Evolutionary conservation across 2,888 invertebrate genomes (phyloP).

Genomic region (Nomada goodeniana): DNA sequence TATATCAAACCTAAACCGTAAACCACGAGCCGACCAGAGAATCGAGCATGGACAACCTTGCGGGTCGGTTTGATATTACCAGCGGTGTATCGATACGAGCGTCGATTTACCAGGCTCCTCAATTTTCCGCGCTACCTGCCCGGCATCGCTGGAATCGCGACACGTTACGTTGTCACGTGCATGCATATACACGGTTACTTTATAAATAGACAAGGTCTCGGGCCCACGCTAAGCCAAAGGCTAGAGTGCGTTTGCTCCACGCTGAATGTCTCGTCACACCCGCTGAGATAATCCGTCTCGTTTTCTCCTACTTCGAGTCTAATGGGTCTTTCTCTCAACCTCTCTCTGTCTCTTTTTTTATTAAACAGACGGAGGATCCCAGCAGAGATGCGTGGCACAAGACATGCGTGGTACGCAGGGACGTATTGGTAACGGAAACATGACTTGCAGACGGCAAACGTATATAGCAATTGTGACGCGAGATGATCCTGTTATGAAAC

Average conservation of each 20-base stretch:
- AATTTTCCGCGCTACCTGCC: conserved; percentile 32
- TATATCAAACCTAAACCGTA: background rate
- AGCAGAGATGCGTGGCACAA: conserved; percentile 41
- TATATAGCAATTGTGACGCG: background rate
- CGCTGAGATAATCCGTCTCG: conserved; percentile 64
- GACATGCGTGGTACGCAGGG: background rate
- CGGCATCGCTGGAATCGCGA: conserved; percentile 39
- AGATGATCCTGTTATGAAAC: background rate
- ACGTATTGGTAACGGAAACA: conserved; percentile 22
- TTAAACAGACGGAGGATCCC: background rate
- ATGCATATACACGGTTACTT: conserved; percentile 62
- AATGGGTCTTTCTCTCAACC: background rate
- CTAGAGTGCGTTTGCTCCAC: conserved; percentile 65
- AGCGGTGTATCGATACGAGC: conserved; percentile 22
- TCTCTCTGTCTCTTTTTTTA: background rate
- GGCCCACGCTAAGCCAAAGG: conserved; percentile 77
- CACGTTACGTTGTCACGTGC: conserved; percentile 56
- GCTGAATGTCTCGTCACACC: conserved; percentile 64
- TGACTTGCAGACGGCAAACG: conserved; percentile 2
- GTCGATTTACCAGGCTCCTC: conserved; percentile 31
- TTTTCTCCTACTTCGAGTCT: background rate
- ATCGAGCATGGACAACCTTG: conserved; percentile 23
- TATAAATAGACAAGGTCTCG: conserved; percentile 81
- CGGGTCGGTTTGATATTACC: conserved; percentile 32
- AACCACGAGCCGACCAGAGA: background rate